Base-by-base conservation (phyloP, 2,888 invertebrate genomes). In the Archips crataeganus region DNA sequence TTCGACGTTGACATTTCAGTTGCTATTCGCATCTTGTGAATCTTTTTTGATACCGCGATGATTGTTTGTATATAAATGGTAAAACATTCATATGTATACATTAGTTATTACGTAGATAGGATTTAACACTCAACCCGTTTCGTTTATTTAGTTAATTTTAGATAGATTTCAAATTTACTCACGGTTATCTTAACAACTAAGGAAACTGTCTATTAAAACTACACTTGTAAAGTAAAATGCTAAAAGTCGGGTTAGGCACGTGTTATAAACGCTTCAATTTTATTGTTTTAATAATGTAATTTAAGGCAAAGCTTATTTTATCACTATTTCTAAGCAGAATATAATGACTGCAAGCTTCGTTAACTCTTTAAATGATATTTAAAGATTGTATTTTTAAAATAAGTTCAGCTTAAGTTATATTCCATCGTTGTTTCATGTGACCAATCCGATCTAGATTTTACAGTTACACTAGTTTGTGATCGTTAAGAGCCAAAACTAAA, bases 61-160 rank as follows among this genome's bases (percentile, higher is more conserved):
- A 57, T 73, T 69, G 68, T 73, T 64, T 68, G 68, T 73, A 73
- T 64, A 68, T 73, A 68, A 68, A 59, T 63, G 63, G 68, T 68
- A 54, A 54, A 63, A 36, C 34, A 61, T 57, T 62, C 62, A 51
- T 47, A 68, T 57, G 61, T 54, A 67, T 72, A 63, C 57, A 67
- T 61, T 15, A 47, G 47, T 67, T 67, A 63, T 59, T 72, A 47
- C 9, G 34, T 68, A 63, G 57, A 57, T 63, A 68, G 59, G 57
- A 36, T 42, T 72, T 42, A 47, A 63, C 49, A 57, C 68, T 71
- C 42, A 32, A 42, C 39, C 54, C 70, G 45, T 45, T 63, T 11
- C 39, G 0, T 42, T 51, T 57, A 57, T 39, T 51, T 54, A 57
- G 47, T 59, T 64, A 71, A 49, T 60, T 34, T 61, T 71, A 71